Conservation (phyloP, 2,888 invertebrate genomes). For the Vandiemenella viatica region DNA sequence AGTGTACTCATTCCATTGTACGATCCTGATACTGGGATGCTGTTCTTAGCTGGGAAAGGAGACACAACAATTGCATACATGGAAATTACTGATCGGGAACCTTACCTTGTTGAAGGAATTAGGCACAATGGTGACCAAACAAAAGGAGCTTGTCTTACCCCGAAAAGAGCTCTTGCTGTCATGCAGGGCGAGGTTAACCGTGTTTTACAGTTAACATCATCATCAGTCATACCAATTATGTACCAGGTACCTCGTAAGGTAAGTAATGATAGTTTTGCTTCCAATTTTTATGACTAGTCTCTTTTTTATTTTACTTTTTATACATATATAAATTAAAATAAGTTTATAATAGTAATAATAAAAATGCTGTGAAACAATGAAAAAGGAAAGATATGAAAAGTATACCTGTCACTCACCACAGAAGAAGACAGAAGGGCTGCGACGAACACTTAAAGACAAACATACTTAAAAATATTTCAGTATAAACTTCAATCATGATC, state of each 20-base stretch:
- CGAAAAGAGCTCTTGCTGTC: slow-evolving; percentile 82
- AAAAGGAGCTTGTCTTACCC: slow-evolving; percentile 82
- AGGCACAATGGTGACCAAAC: slow-evolving; percentile 87
- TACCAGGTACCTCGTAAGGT: slow-evolving; percentile 90
- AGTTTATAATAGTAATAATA: no score
- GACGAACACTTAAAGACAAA: no score
- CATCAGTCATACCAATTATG: slow-evolving; percentile 79
- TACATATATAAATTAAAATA: no score
- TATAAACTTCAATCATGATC: no score
- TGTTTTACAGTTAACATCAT: slow-evolving; percentile 70
- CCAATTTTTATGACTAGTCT: background rate
- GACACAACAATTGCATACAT: slow-evolving; percentile 82
- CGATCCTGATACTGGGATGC: slow-evolving; percentile 88
- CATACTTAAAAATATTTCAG: no score
- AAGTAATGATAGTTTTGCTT: slow-evolving; percentile 10
- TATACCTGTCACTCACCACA: no score
- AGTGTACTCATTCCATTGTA: slow-evolving; percentile 80
- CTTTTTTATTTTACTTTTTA: background rate
- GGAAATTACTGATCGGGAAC: slow-evolving; percentile 80
- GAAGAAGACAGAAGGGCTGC: no score
- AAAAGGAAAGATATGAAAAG: no score
- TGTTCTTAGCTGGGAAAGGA: slow-evolving; percentile 88
- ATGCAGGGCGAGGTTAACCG: slow-evolving; percentile 95
- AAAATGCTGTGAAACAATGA: no score
- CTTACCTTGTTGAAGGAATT: slow-evolving; percentile 75